Percentiles rank a stretch among this genome's conserved stretches.
These are phyloP conservation scores for Pongo pygmaeus DNA, from an alignment of 2,113 vertebrate species.

Conservation along the genomic window DNA sequence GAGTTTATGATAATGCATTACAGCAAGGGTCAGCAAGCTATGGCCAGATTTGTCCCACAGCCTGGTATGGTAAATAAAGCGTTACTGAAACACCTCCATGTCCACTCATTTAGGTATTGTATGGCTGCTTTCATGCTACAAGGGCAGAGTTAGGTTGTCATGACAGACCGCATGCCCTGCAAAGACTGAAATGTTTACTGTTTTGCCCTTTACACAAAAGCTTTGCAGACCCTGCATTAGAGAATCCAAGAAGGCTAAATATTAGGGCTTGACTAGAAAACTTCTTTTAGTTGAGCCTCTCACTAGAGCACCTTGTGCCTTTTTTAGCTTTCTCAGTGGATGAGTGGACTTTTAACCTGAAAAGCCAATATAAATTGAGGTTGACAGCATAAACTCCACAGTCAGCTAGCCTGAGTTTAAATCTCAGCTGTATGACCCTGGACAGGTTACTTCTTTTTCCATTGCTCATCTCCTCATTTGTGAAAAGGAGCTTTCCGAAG, in stretches of 20 bases:
- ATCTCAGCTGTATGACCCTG: background rate
- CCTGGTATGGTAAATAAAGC: constrained; percentile 26
- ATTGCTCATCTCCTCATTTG: background rate
- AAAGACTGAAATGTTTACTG: background rate
- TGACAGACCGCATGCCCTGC: background rate
- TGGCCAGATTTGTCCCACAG: background rate
- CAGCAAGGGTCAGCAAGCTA: background rate
- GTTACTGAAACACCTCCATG: background rate
- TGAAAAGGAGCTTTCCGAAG: background rate
- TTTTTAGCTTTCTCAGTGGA: background rate
- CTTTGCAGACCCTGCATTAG: background rate
- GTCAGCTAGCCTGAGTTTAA: background rate
- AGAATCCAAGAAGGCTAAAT: background rate
- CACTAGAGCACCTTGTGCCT: background rate
- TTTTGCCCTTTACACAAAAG: background rate
- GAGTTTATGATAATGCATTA: background rate
- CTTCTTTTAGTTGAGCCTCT: background rate
- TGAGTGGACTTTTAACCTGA: background rate
- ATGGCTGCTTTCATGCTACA: background rate
- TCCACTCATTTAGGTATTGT: background rate
- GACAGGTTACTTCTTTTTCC: background rate
- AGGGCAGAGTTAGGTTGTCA: background rate
- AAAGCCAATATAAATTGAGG: background rate
- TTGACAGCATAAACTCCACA: background rate
- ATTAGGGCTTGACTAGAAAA: background rate